A percentile compares a stretch with the other conserved stretches of the same genome.
These are phyloP conservation scores for Fundulus diaphanus DNA, from an alignment of 2,797 vertebrate species.

Conservation along the genomic window DNA sequence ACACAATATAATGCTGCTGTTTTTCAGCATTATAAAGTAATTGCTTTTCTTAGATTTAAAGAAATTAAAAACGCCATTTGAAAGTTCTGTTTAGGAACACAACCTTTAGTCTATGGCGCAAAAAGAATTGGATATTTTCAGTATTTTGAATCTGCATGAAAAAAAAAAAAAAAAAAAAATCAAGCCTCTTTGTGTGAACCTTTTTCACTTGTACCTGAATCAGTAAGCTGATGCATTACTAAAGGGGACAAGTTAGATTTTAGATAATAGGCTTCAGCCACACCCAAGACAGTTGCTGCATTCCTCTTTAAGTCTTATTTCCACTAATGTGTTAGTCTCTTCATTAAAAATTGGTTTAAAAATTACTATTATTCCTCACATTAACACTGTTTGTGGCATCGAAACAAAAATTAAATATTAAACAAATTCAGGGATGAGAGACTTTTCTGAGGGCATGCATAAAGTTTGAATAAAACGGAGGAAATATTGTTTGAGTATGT, in stretches of 20 bases:
- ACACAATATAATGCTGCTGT: too few species aligned
- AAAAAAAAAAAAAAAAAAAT: too few species aligned
- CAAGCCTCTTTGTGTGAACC: not conserved
- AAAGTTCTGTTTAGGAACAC: not conserved
- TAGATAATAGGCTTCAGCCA: not conserved
- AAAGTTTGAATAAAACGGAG: not conserved
- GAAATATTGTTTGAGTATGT: not conserved
- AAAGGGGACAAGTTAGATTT: not conserved
- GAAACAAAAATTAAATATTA: not conserved
- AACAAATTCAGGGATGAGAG: not conserved
- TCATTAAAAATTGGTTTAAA: too few species aligned
- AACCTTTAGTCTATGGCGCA: not conserved
- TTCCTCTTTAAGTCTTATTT: not conserved
- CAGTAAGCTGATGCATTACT: not conserved
- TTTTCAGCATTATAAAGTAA: too few species aligned
- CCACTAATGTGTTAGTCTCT: not conserved
- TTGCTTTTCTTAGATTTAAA: not conserved
- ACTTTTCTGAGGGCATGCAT: not conserved
- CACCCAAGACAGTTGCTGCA: not conserved
- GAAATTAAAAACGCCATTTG: not conserved
- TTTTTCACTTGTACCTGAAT: not conserved
- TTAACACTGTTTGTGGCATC: not conserved
- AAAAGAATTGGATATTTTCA: not conserved
- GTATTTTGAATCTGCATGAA: not conserved
- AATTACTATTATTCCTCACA: too few species aligned